Conservation (phyloP, 2,888 invertebrate genomes). For the Nipponacmea schrenckii region DNA sequence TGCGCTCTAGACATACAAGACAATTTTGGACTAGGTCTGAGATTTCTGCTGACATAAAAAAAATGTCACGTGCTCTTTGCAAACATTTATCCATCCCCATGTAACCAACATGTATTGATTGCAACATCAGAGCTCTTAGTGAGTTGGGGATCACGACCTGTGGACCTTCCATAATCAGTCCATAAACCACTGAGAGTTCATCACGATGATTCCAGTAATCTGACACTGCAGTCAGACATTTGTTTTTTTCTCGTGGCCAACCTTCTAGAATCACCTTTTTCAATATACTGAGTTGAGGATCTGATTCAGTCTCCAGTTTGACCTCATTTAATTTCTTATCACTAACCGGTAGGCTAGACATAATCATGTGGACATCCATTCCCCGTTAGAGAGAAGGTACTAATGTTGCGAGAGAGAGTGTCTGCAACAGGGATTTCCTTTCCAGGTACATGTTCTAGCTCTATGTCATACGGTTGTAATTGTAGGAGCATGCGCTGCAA, state of each 20-base stretch:
- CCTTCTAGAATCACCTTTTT: neutral
- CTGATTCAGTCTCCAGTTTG: neutral
- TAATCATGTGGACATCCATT: slow-evolving; percentile 29
- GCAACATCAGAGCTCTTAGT: neutral
- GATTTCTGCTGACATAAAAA: slow-evolving; percentile 8
- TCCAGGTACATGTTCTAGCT: slow-evolving; percentile 7
- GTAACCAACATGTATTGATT: neutral
- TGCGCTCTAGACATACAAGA: neutral
- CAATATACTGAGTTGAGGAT: neutral
- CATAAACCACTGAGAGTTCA: slow-evolving; percentile 1
- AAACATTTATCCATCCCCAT: neutral
- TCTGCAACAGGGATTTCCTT: slow-evolving; percentile 9
- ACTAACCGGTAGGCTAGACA: slow-evolving; percentile 11
- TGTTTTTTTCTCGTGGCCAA: neutral
- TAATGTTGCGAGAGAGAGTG: slow-evolving; percentile 19
- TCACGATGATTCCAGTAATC: slow-evolving; percentile 8
- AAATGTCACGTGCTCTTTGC: neutral
- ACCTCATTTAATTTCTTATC: neutral
- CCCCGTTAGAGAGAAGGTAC: slow-evolving; percentile 23
- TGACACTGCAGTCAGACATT: neutral
- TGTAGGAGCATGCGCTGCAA: slow-evolving; percentile 15
- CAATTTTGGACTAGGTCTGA: neutral
- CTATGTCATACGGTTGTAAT: slow-evolving; percentile 15
- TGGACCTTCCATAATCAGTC: slow-evolving; percentile 10
- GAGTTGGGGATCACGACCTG: slow-evolving; percentile 4